Evolutionary conservation across 2,113 vertebrate genomes (phyloP).

Genomic region (Ctenodactylus gundi): DNA sequence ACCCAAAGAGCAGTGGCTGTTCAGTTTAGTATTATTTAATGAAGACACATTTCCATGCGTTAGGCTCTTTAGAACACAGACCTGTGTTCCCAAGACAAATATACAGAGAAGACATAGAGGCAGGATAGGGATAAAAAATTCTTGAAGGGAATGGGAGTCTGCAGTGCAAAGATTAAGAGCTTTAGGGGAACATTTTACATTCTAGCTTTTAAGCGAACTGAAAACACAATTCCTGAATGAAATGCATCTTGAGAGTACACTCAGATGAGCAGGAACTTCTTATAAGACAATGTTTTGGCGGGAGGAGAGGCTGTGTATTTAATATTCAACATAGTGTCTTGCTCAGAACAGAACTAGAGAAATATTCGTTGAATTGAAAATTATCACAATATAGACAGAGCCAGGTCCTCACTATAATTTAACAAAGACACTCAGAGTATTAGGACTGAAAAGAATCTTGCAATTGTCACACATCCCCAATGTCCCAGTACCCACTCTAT

Average conservation of each 20-base stretch:
- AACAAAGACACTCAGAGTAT: background rate
- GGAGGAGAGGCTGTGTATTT: background rate
- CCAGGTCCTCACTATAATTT: background rate
- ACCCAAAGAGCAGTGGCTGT: background rate
- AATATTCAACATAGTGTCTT: background rate
- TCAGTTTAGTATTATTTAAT: slow-evolving; percentile 44
- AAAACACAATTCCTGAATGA: slow-evolving; percentile 66
- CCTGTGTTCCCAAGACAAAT: slow-evolving; percentile 63
- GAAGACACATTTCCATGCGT: slow-evolving; percentile 29
- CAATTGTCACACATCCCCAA: background rate
- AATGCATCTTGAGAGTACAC: slow-evolving; percentile 54
- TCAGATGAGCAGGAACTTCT: slow-evolving; percentile 3
- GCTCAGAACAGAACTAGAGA: background rate
- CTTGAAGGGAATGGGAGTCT: slow-evolving; percentile 40
- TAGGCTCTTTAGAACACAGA: slow-evolving; percentile 31
- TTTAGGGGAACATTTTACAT: slow-evolving; percentile 52
- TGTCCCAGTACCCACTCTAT: background rate
- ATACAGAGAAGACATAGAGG: slow-evolving; percentile 44
- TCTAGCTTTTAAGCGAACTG: slow-evolving; percentile 66
- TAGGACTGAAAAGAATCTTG: background rate
- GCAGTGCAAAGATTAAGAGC: slow-evolving; percentile 63
- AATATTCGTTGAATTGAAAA: slow-evolving; percentile 17
- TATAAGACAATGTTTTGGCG: background rate
- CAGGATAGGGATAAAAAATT: slow-evolving; percentile 54
- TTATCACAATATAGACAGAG: background rate